These are phyloP conservation scores for Gerris buenoi DNA, from an alignment of 1,140 invertebrate species.

Conservation along the genomic window DNA sequence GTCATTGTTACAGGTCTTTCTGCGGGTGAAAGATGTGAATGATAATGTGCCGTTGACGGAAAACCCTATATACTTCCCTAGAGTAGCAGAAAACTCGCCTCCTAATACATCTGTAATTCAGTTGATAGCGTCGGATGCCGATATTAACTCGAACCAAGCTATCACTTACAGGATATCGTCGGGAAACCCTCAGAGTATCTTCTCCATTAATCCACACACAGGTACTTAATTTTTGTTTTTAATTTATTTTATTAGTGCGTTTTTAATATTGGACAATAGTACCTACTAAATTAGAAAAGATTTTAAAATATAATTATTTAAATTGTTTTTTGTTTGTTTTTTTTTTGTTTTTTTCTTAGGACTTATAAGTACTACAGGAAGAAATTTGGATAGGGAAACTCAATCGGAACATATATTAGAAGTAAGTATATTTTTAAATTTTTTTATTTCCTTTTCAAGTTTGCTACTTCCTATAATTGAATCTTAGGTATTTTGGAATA, in stretches of 20 bases:
- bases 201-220: conserved; percentile 66
- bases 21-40: conserved; percentile 78
- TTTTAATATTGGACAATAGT: too few species aligned
- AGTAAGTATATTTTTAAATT: conserved; percentile 36
- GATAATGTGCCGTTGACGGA: conserved; percentile 82
- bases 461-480: too few species aligned
- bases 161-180: conserved; percentile 70
- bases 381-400: conserved; percentile 69
- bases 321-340: too few species aligned
- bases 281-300: too few species aligned
- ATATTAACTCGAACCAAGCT: conserved; percentile 46
- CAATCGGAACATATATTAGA: conserved; percentile 71
- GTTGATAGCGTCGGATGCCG: conserved; percentile 63
- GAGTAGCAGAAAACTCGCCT: conserved; percentile 66
- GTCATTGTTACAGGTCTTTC: conserved; percentile 53
- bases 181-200: conserved; percentile 80
- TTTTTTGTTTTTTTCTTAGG: conserved; percentile 55
- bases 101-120: conserved; percentile 55
- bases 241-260: too few species aligned
- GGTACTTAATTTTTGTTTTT: too few species aligned
- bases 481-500: too few species aligned
- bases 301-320: too few species aligned
- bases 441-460: neutral
- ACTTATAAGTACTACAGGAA: conserved; percentile 60
- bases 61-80: conserved; percentile 69